Percentiles rank a stretch among this genome's conserved stretches.
Conservation (phyloP, 2,888 invertebrate genomes). For the Pyrgus malvae region DNA sequence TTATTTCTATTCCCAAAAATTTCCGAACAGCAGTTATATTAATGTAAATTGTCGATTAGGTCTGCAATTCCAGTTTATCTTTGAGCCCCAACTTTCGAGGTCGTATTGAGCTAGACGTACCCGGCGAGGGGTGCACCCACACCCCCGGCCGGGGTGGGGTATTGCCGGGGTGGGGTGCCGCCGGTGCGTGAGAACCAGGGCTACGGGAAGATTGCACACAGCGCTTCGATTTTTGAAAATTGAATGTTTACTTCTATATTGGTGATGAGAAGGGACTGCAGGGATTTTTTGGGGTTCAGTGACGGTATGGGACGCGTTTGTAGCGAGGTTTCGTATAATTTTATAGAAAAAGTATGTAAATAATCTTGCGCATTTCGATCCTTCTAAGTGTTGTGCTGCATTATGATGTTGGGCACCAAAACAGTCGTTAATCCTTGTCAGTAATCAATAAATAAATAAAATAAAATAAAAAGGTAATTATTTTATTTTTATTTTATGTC, state of each 20-base stretch:
- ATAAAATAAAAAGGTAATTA: too few species aligned
- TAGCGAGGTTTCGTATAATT: too few species aligned
- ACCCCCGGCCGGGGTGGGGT: slow-evolving; percentile 36
- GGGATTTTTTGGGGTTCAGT: not conserved
- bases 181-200: slow-evolving; percentile 23
- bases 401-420: too few species aligned
- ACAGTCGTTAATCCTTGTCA: too few species aligned
- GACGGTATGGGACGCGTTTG: too few species aligned
- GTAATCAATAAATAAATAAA: too few species aligned
- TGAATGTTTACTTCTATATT: slow-evolving; percentile 32
- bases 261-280: not conserved
- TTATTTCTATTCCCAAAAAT: not conserved
- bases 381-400: too few species aligned
- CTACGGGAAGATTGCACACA: slow-evolving; percentile 51
- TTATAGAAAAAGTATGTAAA: too few species aligned
- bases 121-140: slow-evolving; percentile 32
- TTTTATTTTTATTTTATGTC: too few species aligned
- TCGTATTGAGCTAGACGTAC: slow-evolving; percentile 19
- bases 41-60: not conserved
- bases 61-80: slow-evolving; percentile 16
- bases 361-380: too few species aligned
- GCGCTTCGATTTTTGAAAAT: slow-evolving; percentile 45
- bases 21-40: not conserved
- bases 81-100: slow-evolving; percentile 16
- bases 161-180: not conserved